phyloP scores from a whole-genome alignment of 2,797 vertebrate species.

The Esox lucius region DNA sequence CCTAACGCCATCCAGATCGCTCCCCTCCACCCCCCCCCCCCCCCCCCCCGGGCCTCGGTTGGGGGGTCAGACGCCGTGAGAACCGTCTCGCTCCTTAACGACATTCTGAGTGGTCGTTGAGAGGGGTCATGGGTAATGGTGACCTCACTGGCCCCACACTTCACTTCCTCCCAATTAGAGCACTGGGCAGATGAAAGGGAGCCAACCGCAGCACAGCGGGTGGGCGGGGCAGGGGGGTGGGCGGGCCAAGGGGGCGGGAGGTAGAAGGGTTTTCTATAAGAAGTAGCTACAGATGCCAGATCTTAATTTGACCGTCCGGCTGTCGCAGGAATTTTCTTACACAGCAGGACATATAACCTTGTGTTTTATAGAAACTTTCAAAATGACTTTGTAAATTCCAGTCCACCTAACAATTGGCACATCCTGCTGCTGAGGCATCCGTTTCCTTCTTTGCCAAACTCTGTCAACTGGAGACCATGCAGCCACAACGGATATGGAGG shows the following conservation, averaged over 20 bases:
- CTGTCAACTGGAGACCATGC: no score
- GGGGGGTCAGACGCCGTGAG: constrained; percentile 81
- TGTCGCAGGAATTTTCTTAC: no score
- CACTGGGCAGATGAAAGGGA: constrained; percentile 92
- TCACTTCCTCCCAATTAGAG: constrained; percentile 99
- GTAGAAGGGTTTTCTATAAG: constrained; percentile 64
- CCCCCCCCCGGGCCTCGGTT: not conserved
- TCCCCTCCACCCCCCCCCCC: not conserved
- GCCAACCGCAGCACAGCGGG: constrained; percentile 86
- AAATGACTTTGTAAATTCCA: no score
- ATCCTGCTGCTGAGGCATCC: no score
- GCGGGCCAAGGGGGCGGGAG: constrained; percentile 51
- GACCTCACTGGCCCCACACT: constrained; percentile 94
- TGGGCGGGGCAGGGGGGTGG: constrained; percentile 84
- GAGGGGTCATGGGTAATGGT: constrained; percentile 86
- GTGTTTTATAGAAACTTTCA: no score
- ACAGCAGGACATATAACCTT: no score
- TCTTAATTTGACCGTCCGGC: no score
- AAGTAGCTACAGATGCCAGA: constrained; percentile 46
- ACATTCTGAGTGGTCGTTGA: constrained; percentile 89
- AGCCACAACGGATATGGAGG: no score
- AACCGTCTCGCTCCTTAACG: constrained; percentile 80
- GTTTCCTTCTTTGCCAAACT: no score
- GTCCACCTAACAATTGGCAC: no score
- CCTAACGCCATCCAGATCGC: constrained; percentile 88